Conservation (phyloP, 2,797 vertebrate genomes). For the Danio aesculapii region DNA sequence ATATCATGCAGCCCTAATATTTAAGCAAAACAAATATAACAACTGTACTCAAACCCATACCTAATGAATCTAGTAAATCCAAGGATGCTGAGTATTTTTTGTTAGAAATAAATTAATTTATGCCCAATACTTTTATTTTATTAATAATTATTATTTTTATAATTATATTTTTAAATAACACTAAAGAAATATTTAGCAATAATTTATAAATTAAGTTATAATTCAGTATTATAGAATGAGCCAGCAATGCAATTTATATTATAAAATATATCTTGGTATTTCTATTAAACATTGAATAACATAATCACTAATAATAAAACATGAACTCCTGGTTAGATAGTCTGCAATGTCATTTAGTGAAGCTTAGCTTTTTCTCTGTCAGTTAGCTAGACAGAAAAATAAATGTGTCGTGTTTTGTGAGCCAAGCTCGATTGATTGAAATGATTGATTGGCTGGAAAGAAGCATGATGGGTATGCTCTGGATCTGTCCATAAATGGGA, state of each 20-base stretch:
- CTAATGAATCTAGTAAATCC: no score
- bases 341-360: neutral
- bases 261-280: neutral
- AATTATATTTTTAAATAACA: neutral
- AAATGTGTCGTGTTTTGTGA: slow-evolving; percentile 71
- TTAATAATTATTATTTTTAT: no score
- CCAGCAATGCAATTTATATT: neutral
- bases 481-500: slow-evolving; percentile 32
- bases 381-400: slow-evolving; percentile 16
- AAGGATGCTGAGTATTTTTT: no score
- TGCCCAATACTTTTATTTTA: no score
- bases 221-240: neutral
- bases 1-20: no score
- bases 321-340: neutral
- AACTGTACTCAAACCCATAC: no score
- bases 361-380: slow-evolving; percentile 13
- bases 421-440: slow-evolving; percentile 70
- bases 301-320: neutral
- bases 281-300: neutral
- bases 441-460: slow-evolving; percentile 65
- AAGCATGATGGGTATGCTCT: slow-evolving; percentile 65
- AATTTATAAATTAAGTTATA: neutral
- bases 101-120: no score
- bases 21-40: no score
- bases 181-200: neutral